Conservation (phyloP, 1,140 invertebrate genomes). For the Tetramorium parvispinum region DNA sequence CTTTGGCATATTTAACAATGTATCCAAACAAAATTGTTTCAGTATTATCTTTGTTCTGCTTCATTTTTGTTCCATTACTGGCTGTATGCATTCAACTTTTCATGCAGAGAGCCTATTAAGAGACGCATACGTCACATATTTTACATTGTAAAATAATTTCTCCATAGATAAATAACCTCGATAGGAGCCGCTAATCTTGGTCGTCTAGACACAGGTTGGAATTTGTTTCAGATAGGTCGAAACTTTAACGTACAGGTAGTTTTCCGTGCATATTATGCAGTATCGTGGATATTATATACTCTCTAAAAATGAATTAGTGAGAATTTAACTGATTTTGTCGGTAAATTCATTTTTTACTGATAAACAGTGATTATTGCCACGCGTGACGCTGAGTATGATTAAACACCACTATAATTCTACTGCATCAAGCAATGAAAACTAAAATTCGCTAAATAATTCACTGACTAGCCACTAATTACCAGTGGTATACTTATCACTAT, state of each 20-base stretch:
- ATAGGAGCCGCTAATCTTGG: neutral
- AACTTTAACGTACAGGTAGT: neutral
- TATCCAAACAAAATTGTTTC: neutral
- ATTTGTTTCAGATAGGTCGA: neutral
- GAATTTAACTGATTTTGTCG: too few relatives aligned
- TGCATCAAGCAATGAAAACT: too few relatives aligned
- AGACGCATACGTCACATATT: neutral
- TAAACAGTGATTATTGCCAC: too few relatives aligned
- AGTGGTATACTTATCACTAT: too few relatives aligned
- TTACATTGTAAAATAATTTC: neutral
- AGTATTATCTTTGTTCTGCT: neutral
- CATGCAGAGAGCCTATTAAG: too few relatives aligned
- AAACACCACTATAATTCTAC: too few relatives aligned
- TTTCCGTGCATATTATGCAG: neutral
- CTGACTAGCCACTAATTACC: too few relatives aligned
- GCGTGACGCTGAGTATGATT: too few relatives aligned
- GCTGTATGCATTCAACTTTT: neutral
- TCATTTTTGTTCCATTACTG: neutral
- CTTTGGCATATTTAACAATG: neutral
- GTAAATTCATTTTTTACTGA: too few relatives aligned
- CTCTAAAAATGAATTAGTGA: too few relatives aligned
- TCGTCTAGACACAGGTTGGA: neutral
- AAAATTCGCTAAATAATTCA: too few relatives aligned
- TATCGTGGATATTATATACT: too few relatives aligned
- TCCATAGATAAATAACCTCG: neutral